These are phyloP conservation scores for Zaprionus ornatus DNA, from an alignment of 1,140 invertebrate species.

Conservation along the genomic window DNA sequence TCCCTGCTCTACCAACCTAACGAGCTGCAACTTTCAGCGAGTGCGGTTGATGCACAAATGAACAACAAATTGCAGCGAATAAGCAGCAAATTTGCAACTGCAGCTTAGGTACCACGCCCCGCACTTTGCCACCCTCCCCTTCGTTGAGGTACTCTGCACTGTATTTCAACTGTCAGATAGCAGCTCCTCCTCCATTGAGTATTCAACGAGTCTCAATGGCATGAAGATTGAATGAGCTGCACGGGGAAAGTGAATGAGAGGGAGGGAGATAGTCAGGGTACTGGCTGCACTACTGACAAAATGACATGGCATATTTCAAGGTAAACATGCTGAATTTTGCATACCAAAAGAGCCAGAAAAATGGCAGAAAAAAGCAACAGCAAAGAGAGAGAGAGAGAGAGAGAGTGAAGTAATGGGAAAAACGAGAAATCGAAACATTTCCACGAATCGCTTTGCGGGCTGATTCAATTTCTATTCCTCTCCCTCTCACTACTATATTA, in stretches of 20 bases:
- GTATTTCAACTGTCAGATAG: conserved; percentile 8
- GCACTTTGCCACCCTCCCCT: neutral
- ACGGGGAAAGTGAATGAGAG: neutral
- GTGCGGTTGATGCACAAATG: neutral
- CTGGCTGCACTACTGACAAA: conserved; percentile 30
- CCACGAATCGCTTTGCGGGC: neutral
- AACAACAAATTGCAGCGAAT: neutral
- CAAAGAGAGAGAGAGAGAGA: conserved; percentile 5
- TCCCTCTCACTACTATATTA: neutral
- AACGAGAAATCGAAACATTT: conserved; percentile 5
- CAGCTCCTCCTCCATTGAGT: conserved; percentile 30
- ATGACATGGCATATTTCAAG: conserved; percentile 79
- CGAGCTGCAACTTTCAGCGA: neutral
- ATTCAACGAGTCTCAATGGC: conserved; percentile 36
- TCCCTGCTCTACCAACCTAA: neutral
- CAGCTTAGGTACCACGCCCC: neutral
- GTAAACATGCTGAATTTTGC: conserved; percentile 74
- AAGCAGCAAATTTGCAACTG: neutral
- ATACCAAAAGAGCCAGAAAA: conserved; percentile 44
- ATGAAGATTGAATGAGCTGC: neutral
- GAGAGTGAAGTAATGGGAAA: neutral
- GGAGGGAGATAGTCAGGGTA: neutral
- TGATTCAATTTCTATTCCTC: neutral
- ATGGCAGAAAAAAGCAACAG: conserved; percentile 13
- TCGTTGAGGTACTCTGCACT: neutral